phyloP scores from a whole-genome alignment of 2,888 invertebrate genomes.

The Linyphia triangularis region DNA sequence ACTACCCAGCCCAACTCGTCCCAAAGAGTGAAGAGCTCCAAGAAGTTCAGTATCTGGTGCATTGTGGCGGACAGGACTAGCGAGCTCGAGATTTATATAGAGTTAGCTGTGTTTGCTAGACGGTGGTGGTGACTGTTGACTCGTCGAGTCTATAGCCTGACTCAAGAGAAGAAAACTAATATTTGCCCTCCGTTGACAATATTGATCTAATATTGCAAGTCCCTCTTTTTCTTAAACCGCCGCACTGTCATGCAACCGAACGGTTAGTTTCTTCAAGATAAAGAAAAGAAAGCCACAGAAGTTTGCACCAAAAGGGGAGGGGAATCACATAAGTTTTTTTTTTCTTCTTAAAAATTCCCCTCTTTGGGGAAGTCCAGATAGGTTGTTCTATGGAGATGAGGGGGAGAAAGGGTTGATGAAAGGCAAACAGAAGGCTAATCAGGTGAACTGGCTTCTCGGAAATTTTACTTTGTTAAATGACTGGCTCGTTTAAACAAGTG shows the following conservation, averaged over 20 bases:
- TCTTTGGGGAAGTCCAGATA: slow-evolving; percentile 32
- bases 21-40: slow-evolving; percentile 30
- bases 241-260: slow-evolving; percentile 73
- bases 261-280: slow-evolving; percentile 65
- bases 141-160: slow-evolving; percentile 70
- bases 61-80: slow-evolving; percentile 58
- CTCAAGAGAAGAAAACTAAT: slow-evolving; percentile 75
- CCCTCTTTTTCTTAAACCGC: slow-evolving; percentile 71
- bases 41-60: slow-evolving; percentile 66
- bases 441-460: neutral
- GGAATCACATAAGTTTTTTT: slow-evolving; percentile 58
- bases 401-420: slow-evolving; percentile 44
- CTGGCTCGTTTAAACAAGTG: neutral
- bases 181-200: slow-evolving; percentile 75
- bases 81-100: slow-evolving; percentile 72
- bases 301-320: slow-evolving; percentile 60
- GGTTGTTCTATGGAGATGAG: slow-evolving; percentile 9
- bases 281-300: slow-evolving; percentile 41
- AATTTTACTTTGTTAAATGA: slow-evolving; percentile 11
- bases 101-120: slow-evolving; percentile 72
- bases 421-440: slow-evolving; percentile 61
- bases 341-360: slow-evolving; percentile 4
- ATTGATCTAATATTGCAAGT: slow-evolving; percentile 75
- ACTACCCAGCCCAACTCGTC: neutral
- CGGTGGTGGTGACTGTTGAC: slow-evolving; percentile 74